Conservation (phyloP, 2,888 invertebrate species). For the Cheilosia vernalis region DNA sequence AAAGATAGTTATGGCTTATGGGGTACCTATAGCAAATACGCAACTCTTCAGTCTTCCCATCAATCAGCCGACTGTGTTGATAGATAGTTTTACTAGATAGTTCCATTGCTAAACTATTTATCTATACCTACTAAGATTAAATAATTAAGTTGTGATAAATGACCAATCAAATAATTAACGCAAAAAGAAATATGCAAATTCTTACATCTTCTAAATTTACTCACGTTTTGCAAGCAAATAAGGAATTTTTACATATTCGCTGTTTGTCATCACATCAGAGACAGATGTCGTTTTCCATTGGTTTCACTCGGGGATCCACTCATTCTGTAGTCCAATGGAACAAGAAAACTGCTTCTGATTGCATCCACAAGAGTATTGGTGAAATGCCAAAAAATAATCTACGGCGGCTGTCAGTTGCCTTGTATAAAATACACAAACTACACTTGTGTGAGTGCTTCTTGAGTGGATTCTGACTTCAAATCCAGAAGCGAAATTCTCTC, state of each 20-base stretch:
- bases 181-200: not conserved
- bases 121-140: not conserved
- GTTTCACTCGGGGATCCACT: too few relatives aligned
- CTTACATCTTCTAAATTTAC: not conserved
- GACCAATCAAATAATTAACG: conserved; percentile 4
- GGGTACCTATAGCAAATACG: not conserved
- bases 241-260: conserved; percentile 30
- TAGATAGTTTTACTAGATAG: not conserved
- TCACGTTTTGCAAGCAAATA: conserved; percentile 6
- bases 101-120: not conserved
- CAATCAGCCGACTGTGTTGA: not conserved
- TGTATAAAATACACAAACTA: too few relatives aligned
- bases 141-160: not conserved
- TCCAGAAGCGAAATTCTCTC: too few relatives aligned
- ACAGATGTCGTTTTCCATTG: not conserved
- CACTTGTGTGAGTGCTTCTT: too few relatives aligned
- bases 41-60: not conserved
- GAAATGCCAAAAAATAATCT: too few relatives aligned
- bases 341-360: too few relatives aligned
- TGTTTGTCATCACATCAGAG: conserved; percentile 10
- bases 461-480: too few relatives aligned
- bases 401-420: too few relatives aligned
- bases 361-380: too few relatives aligned
- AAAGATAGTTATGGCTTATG: not conserved
- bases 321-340: too few relatives aligned